Percentiles rank a stretch among this genome's conserved stretches.
These are phyloP conservation scores for Urophycis tenuis DNA, from an alignment of 2,797 vertebrate genomes.

Conservation along the genomic window DNA sequence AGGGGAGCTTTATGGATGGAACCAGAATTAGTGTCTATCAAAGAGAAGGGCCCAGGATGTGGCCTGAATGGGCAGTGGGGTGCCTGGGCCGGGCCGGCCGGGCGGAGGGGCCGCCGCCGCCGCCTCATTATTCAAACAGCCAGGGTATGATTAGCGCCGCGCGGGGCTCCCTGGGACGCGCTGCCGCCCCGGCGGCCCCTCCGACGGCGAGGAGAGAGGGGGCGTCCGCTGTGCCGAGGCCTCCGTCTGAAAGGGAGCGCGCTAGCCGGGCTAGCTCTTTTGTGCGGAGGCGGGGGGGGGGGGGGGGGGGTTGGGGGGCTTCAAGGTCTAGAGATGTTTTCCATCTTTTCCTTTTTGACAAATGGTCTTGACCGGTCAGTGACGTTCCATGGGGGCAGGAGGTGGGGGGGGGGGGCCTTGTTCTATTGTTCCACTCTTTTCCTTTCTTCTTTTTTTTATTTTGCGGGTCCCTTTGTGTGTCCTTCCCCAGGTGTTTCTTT, in stretches of 20 bases:
- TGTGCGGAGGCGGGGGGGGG: not conserved
- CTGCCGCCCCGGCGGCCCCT: constrained; percentile 41
- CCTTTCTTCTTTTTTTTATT: not conserved
- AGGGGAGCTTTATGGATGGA: constrained; percentile 78
- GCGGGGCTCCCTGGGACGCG: constrained; percentile 54
- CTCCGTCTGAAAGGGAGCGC: too few species aligned
- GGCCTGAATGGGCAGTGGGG: constrained; percentile 13
- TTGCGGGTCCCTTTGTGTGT: constrained; percentile 32
- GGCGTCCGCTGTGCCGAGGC: not conserved
- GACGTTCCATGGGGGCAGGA: too few species aligned
- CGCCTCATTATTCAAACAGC: constrained; percentile 74
- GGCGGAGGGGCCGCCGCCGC: constrained; percentile 56
- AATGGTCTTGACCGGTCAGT: not conserved
- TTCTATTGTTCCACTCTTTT: not conserved
- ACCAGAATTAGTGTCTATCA: constrained; percentile 78
- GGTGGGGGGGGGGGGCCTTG: not conserved
- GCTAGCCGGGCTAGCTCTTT: too few species aligned
- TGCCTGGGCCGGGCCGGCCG: constrained; percentile 28
- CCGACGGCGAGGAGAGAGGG: constrained; percentile 39
- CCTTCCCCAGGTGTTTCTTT: constrained; percentile 43
- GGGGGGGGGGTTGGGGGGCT: not conserved
- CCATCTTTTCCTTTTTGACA: not conserved
- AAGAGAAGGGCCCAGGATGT: constrained; percentile 69
- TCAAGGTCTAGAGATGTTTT: not conserved
- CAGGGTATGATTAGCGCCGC: constrained; percentile 64